Percentiles rank a stretch among this genome's conserved stretches.
Evolutionary conservation across 2,797 vertebrate species (phyloP).

Genomic region (Channallabes apus): DNA sequence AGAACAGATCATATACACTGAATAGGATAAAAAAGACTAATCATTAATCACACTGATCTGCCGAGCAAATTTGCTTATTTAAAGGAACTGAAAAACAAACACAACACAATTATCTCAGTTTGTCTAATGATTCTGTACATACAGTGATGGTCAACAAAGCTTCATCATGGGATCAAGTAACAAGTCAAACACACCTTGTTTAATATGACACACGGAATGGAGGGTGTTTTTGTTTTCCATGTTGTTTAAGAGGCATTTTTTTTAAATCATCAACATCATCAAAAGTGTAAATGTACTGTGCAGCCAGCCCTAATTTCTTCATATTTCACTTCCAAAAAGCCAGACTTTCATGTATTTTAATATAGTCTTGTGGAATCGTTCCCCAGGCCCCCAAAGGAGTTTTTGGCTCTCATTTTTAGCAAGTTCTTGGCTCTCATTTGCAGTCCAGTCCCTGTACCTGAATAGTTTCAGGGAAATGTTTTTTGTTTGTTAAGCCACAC

Average conservation of each 20-base stretch:
- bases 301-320: too few relatives aligned
- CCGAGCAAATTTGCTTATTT: neutral
- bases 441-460: too few relatives aligned
- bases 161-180: neutral
- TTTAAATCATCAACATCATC: neutral
- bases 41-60: neutral
- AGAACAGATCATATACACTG: neutral
- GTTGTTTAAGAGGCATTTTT: neutral
- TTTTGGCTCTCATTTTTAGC: too few relatives aligned
- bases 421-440: too few relatives aligned
- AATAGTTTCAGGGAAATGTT: too few relatives aligned
- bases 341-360: too few relatives aligned
- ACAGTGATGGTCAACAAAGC: neutral
- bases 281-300: neutral
- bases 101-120: slow-evolving; percentile 2
- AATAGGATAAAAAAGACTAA: neutral
- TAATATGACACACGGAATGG: neutral
- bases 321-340: too few relatives aligned
- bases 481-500: too few relatives aligned
- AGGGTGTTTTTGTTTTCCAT: neutral
- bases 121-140: neutral
- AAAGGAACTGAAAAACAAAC: neutral
- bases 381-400: too few relatives aligned
- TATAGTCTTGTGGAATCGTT: too few relatives aligned
- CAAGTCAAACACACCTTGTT: neutral